Evolutionary conservation across 2,797 vertebrate species (phyloP).

Genomic region (Acrocephalus scirpaceus): DNA sequence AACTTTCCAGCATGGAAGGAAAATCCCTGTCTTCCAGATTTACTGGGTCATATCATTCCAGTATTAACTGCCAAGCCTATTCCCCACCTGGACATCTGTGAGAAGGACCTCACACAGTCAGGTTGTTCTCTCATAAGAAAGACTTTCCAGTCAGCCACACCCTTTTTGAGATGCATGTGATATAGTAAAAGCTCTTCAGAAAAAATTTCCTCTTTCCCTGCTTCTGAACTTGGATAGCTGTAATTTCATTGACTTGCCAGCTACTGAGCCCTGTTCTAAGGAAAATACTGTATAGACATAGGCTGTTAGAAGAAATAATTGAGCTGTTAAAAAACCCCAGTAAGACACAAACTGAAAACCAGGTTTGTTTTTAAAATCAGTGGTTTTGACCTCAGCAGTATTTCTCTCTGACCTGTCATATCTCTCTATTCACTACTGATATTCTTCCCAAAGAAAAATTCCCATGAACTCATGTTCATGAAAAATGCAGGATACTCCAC

Average conservation of each 20-base stretch:
- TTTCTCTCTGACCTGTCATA: neutral
- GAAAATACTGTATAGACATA: neutral
- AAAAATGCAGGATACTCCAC: neutral
- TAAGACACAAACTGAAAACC: neutral
- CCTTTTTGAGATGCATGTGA: neutral
- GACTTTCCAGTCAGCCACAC: neutral
- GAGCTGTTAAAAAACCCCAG: neutral
- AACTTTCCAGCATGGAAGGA: neutral
- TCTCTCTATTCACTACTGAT: neutral
- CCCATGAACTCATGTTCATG: neutral
- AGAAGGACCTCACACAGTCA: constrained; percentile 46
- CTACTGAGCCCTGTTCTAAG: neutral
- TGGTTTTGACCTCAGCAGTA: neutral
- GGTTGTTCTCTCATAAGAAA: neutral
- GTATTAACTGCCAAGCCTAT: constrained; percentile 12
- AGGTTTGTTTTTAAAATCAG: neutral
- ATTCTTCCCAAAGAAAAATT: neutral
- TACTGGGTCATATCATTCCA: neutral
- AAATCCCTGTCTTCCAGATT: neutral
- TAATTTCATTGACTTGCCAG: neutral
- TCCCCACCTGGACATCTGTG: constrained; percentile 22
- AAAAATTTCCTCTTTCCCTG: constrained; percentile 1
- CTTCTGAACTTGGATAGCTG: constrained; percentile 1
- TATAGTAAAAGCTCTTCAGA: neutral
- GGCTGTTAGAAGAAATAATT: neutral